Conservation (phyloP, 2,797 vertebrate species). For the Acanthurus tractus region DNA sequence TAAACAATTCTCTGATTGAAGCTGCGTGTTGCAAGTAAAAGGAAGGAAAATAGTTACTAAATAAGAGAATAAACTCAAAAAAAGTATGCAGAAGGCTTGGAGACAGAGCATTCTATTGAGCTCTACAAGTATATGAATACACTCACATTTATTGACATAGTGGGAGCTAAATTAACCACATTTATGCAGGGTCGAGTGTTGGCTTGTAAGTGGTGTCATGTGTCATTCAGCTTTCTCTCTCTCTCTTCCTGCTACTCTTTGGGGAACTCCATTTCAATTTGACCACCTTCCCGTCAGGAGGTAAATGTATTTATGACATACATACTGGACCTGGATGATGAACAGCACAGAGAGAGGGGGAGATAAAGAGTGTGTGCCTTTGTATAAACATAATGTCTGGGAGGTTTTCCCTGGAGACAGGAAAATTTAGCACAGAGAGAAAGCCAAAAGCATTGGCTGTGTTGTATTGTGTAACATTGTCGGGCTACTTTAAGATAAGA, state of each 20-base stretch:
- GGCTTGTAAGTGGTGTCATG: background rate
- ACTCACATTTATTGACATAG: background rate
- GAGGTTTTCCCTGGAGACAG: background rate
- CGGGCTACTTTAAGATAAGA: slow-evolving; percentile 19
- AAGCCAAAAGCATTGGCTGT: slow-evolving; percentile 8
- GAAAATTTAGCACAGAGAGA: slow-evolving; percentile 20
- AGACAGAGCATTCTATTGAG: background rate
- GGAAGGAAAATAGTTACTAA: no score
- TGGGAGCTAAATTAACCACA: background rate
- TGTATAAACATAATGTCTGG: background rate
- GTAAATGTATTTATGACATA: background rate
- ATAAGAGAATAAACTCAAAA: no score
- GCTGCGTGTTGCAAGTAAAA: no score
- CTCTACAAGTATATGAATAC: background rate
- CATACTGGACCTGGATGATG: background rate
- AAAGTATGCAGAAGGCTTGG: background rate
- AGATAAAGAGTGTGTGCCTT: background rate
- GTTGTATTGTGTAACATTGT: slow-evolving; percentile 20
- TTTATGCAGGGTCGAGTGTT: background rate
- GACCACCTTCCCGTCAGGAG: background rate
- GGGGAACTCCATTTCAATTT: background rate
- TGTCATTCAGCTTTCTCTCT: background rate
- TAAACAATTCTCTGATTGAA: no score
- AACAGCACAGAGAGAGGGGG: background rate
- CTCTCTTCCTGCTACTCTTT: background rate